phyloP scores from a whole-genome alignment of 1,140 invertebrate species.

The Paramacrobiotus metropolitanus region DNA sequence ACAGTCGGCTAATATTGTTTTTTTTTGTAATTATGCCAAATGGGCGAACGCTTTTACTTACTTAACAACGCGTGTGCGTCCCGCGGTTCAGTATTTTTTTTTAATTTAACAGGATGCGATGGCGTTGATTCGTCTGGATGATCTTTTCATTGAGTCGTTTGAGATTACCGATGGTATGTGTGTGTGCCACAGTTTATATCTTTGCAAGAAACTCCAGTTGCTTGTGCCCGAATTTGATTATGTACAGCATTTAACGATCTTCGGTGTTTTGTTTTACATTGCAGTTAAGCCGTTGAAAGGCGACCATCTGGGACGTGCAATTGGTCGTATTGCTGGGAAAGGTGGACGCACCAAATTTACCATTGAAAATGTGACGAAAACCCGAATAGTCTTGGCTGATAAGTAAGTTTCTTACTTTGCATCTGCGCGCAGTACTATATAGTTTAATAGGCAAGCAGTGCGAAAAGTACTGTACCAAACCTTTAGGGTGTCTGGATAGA shows the following conservation, averaged over 20 bases:
- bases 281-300: constrained; percentile 74
- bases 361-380: constrained; percentile 97
- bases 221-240: neutral
- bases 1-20: no score
- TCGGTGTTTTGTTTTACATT: constrained; percentile 11
- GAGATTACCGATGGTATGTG: constrained; percentile 60
- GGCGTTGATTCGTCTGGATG: constrained; percentile 76
- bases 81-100: constrained; percentile 1
- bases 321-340: constrained; percentile 88
- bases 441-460: no score
- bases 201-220: constrained; percentile 7
- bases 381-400: constrained; percentile 87
- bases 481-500: neutral
- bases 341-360: constrained; percentile 90
- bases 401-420: constrained; percentile 20
- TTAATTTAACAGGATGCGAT: constrained; percentile 45
- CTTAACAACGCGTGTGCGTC: neutral
- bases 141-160: constrained; percentile 90
- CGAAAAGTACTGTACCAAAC: no score
- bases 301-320: constrained; percentile 79
- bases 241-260: neutral
- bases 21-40: no score
- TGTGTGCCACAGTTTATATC: constrained; percentile 2
- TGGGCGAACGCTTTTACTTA: neutral
- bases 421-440: neutral